A percentile compares a stretch with the other conserved stretches of the same genome.
These are phyloP conservation scores for Phoebastria nigripes DNA, from an alignment of 2,797 vertebrate species.

Conservation along the genomic window DNA sequence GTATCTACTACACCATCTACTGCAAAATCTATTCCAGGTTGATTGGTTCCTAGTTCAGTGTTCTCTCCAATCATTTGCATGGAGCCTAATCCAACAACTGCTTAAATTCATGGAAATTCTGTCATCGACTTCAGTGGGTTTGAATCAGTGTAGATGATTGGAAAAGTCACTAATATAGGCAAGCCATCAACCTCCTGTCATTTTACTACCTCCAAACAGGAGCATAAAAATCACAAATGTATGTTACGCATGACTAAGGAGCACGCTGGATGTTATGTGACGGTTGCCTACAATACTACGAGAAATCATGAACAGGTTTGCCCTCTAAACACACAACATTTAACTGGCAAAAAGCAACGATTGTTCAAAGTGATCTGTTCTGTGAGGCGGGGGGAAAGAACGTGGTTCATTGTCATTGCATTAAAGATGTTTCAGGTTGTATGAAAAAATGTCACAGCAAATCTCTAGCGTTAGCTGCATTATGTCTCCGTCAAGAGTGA, in stretches of 20 bases:
- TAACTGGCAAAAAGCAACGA: not conserved
- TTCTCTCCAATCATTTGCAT: not conserved
- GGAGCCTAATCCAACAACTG: not conserved
- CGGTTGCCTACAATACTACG: not conserved
- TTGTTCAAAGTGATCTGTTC: not conserved
- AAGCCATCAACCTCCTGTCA: not conserved
- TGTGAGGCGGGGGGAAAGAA: not conserved
- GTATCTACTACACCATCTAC: not conserved
- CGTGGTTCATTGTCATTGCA: not conserved
- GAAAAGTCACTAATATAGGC: not conserved
- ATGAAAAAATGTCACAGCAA: not conserved
- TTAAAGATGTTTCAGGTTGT: not conserved
- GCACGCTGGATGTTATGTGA: not conserved
- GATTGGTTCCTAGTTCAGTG: not conserved
- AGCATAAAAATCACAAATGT: not conserved
- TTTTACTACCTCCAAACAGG: not conserved
- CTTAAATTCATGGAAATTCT: not conserved
- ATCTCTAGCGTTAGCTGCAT: not conserved
- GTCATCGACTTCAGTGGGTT: not conserved
- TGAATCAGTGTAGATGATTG: not conserved
- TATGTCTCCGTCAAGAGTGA: not conserved
- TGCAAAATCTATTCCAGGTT: not conserved
- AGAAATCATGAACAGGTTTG: not conserved
- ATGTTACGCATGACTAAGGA: not conserved
- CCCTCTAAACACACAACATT: not conserved